A percentile compares a stretch with the other conserved stretches of the same genome.
Evolutionary conservation across 2,113 vertebrate species (phyloP).

Genomic region (Ophthalmolycus amberensis): DNA sequence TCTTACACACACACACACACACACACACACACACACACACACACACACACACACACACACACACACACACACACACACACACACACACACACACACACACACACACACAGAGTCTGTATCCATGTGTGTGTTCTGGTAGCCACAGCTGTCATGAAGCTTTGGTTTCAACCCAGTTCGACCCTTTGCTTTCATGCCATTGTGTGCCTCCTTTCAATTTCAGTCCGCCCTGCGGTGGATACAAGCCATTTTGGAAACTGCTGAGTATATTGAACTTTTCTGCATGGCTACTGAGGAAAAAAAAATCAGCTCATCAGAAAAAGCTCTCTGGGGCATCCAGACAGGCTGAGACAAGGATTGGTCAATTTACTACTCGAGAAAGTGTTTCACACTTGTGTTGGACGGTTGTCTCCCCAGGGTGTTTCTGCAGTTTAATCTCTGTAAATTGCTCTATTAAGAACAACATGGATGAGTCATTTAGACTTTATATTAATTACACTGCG

Average conservation of each 20-base stretch:
- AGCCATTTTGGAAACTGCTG: conserved; percentile 65
- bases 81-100: background rate
- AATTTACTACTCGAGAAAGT: conserved; percentile 35
- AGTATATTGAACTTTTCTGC: conserved; percentile 63
- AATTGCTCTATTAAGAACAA: conserved; percentile 35
- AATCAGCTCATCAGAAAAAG: conserved; percentile 46
- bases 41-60: background rate
- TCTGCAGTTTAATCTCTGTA: background rate
- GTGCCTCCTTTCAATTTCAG: conserved; percentile 55
- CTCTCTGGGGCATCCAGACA: conserved; percentile 29
- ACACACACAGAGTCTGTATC: background rate
- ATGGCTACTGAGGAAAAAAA: conserved; percentile 33
- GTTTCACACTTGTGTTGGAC: conserved; percentile 5
- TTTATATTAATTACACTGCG: background rate
- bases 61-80: background rate
- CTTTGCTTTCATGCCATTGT: conserved; percentile 52
- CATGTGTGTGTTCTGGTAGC: conserved; percentile 9
- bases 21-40: background rate
- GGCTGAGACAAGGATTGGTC: conserved; percentile 39
- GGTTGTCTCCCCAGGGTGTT: background rate
- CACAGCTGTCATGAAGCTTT: conserved; percentile 51
- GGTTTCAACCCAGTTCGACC: conserved; percentile 45
- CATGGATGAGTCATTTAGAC: conserved; percentile 5
- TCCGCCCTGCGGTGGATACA: conserved; percentile 35
- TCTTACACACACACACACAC: background rate